Evolutionary conservation across 2,113 vertebrate species (phyloP).

Genomic region (Geococcyx californianus): DNA sequence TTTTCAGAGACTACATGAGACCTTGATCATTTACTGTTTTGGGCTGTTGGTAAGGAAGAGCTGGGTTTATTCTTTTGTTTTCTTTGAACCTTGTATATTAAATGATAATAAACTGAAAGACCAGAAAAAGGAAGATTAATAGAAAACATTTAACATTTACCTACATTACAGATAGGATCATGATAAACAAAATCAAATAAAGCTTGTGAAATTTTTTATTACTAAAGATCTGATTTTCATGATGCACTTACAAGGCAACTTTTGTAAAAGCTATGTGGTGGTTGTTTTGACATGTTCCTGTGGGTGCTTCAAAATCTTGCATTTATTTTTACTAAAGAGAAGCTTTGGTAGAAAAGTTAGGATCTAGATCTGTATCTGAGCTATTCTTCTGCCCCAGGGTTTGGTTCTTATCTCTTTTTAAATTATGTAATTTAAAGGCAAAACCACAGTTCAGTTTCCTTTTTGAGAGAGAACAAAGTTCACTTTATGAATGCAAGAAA

Average conservation of each 20-base stretch:
- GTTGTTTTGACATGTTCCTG: conserved; percentile 62
- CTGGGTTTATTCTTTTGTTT: conserved; percentile 54
- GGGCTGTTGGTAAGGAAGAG: conserved; percentile 42
- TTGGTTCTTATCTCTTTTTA: conserved; percentile 56
- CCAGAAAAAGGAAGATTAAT: conserved; percentile 48
- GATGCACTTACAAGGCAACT: conserved; percentile 47
- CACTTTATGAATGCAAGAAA: conserved; percentile 31
- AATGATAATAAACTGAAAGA: conserved; percentile 27
- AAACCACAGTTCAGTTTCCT: conserved; percentile 53
- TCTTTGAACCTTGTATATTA: conserved; percentile 48
- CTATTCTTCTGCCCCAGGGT: conserved; percentile 30
- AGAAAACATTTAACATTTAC: conserved; percentile 44
- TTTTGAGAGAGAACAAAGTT: conserved; percentile 56
- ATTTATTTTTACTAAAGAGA: conserved; percentile 50
- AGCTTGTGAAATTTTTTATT: conserved; percentile 47
- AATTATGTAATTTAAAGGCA: conserved; percentile 57
- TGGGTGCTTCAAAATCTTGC: conserved; percentile 50
- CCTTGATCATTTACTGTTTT: conserved; percentile 27
- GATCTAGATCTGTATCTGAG: conserved; percentile 60
- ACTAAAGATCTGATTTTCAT: conserved; percentile 44
- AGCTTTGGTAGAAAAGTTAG: conserved; percentile 24
- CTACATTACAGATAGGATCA: conserved; percentile 35
- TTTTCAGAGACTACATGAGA: conserved; percentile 22
- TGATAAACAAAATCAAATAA: conserved; percentile 62
- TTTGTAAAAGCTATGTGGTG: conserved; percentile 34